Conservation (phyloP, 1,140 invertebrate species). For the Bombus superbus region DNA sequence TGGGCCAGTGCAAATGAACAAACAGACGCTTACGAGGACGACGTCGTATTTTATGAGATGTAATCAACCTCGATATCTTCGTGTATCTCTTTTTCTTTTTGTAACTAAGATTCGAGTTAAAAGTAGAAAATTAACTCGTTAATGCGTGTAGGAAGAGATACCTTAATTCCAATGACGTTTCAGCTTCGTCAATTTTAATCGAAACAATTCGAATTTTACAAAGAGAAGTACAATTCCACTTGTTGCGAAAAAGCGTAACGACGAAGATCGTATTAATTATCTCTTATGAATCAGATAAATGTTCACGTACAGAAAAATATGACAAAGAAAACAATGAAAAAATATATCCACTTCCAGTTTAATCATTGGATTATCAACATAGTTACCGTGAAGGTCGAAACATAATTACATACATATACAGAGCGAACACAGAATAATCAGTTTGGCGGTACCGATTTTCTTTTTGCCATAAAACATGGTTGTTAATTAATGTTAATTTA, state of each 20-base stretch:
- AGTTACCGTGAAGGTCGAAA: not conserved
- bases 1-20: too few relatives aligned
- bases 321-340: not conserved
- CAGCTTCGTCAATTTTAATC: not conserved
- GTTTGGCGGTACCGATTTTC: not conserved
- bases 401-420: conserved; percentile 23
- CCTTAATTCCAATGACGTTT: not conserved
- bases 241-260: not conserved
- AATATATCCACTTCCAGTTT: not conserved
- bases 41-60: not conserved
- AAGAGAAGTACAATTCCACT: not conserved
- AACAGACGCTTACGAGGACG: too few relatives aligned
- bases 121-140: not conserved
- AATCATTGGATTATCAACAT: conserved; percentile 7
- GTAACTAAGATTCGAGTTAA: not conserved
- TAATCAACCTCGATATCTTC: not conserved
- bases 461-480: not conserved
- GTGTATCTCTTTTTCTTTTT: not conserved
- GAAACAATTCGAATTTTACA: not conserved
- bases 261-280: not conserved
- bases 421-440: not conserved
- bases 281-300: not conserved
- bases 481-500: not conserved
- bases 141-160: not conserved
- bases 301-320: not conserved